phyloP scores from a whole-genome alignment of 2,113 vertebrate genomes.

The Calyptommatus sinebrachiatus region DNA sequence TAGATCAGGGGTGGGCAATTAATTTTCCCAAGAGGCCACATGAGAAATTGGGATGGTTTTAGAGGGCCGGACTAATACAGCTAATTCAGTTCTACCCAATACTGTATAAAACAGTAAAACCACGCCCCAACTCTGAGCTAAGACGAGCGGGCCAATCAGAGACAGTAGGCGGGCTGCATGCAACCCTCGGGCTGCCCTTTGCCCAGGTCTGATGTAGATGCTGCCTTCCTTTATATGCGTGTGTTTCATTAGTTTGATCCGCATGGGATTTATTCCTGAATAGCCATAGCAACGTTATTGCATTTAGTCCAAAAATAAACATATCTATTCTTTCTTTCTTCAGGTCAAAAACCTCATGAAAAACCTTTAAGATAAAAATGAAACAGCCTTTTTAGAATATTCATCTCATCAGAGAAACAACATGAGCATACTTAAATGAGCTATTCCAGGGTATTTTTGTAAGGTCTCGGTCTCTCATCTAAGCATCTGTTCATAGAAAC shows the following conservation, averaged over 20 bases:
- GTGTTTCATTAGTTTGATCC: constrained; percentile 11
- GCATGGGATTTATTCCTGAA: background rate
- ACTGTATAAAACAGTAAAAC: no score
- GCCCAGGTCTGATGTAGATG: no score
- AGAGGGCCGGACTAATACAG: no score
- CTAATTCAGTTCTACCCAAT: no score
- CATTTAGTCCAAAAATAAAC: background rate
- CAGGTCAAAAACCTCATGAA: background rate
- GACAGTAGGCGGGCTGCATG: no score
- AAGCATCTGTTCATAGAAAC: background rate
- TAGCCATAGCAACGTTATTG: background rate
- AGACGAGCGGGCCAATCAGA: no score
- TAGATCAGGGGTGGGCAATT: no score
- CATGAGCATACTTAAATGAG: background rate
- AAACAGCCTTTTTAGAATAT: constrained; percentile 8
- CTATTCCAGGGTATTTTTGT: constrained; percentile 2
- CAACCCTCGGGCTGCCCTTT: no score
- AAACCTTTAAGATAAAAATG: constrained; percentile 19
- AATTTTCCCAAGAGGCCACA: no score
- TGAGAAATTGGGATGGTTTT: no score
- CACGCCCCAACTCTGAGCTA: no score
- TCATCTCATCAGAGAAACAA: constrained; percentile 18
- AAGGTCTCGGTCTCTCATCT: background rate
- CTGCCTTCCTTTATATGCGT: constrained; percentile 14
- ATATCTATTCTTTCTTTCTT: constrained; percentile 7